Conservation (phyloP, 2,113 vertebrate genomes). For the Corapipo altera region DNA sequence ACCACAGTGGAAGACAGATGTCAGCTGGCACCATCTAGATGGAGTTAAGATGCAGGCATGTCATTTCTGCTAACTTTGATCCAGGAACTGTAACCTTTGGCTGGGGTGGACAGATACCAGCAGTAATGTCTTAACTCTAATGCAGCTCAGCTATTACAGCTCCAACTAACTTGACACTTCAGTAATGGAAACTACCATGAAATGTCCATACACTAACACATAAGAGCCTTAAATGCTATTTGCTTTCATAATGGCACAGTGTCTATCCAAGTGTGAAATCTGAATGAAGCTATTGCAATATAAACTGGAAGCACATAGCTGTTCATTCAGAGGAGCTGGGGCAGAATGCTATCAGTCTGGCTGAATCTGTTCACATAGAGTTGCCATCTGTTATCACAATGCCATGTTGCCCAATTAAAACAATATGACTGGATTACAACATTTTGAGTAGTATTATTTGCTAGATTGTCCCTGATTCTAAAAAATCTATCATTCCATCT, state of each 20-base stretch:
- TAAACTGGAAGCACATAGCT: background rate
- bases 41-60: background rate
- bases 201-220: background rate
- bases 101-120: background rate
- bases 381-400: slow-evolving; percentile 72
- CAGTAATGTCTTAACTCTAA: background rate
- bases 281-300: slow-evolving; percentile 39
- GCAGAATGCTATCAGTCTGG: slow-evolving; percentile 69
- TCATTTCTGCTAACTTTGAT: background rate
- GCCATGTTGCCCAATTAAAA: slow-evolving; percentile 59
- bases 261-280: slow-evolving; percentile 39
- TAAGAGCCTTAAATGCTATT: background rate
- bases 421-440: slow-evolving; percentile 47
- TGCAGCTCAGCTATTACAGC: background rate
- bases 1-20: background rate
- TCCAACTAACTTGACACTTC: background rate
- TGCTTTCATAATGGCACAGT: slow-evolving; percentile 13
- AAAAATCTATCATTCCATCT: slow-evolving; percentile 46
- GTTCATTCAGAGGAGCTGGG: slow-evolving; percentile 61
- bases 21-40: background rate
- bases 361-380: slow-evolving; percentile 63
- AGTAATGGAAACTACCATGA: background rate
- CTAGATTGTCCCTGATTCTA: slow-evolving; percentile 32
- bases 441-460: slow-evolving; percentile 46
- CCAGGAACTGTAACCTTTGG: background rate